phyloP scores from a whole-genome alignment of 2,888 invertebrate genomes.

The Agrenia bidenticulata region DNA sequence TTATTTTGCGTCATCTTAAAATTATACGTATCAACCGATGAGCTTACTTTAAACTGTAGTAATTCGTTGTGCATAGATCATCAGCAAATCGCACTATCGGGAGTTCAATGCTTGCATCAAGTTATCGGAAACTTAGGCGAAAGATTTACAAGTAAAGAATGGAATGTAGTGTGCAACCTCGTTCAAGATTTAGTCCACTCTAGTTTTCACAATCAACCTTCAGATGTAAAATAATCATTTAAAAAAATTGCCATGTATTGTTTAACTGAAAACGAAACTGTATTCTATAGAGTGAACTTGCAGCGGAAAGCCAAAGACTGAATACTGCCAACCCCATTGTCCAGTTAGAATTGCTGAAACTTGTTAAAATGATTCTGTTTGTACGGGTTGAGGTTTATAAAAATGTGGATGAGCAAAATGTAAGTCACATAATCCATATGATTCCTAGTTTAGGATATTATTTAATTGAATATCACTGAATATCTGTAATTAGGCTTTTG shows the following conservation, averaged over 20 bases:
- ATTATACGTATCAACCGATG: neutral
- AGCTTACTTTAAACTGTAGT: neutral
- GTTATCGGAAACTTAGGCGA: slow-evolving; percentile 26
- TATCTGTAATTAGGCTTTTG: no score
- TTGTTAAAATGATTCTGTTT: slow-evolving; percentile 33
- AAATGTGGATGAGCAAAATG: no score
- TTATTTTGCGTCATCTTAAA: neutral
- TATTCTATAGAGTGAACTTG: no score
- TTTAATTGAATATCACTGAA: no score
- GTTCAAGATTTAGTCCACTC: slow-evolving; percentile 23
- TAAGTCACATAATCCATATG: no score
- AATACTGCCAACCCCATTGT: slow-evolving; percentile 15
- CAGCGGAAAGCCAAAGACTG: no score
- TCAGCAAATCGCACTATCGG: slow-evolving; percentile 42
- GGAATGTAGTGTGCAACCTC: slow-evolving; percentile 34
- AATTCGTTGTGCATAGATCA: slow-evolving; percentile 29
- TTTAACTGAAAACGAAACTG: no score
- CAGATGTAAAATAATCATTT: neutral
- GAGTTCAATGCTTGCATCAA: slow-evolving; percentile 42
- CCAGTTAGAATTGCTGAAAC: slow-evolving; percentile 36
- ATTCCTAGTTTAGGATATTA: no score
- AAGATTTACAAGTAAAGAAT: slow-evolving; percentile 33
- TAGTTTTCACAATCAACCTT: neutral
- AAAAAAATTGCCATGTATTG: no score
- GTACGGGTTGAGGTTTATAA: neutral